phyloP scores from a whole-genome alignment of 2,113 vertebrate genomes.

The Pogonocichla stellata region DNA sequence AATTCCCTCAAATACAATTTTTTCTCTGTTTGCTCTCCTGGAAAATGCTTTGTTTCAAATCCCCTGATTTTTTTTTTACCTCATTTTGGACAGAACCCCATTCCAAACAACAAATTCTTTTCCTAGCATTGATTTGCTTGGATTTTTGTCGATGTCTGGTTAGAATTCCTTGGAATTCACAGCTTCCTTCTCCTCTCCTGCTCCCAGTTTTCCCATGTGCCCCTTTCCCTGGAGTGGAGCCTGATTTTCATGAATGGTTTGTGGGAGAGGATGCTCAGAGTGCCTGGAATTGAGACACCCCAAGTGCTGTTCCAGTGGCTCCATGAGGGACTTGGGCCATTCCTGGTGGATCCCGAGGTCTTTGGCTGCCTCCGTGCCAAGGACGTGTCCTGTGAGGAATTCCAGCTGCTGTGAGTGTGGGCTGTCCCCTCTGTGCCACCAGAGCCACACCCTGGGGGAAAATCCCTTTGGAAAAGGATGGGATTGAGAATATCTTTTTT shows the following conservation, averaged over 20 bases:
- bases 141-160: not conserved
- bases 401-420: constrained; percentile 40
- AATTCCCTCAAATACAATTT: not conserved
- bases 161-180: not conserved
- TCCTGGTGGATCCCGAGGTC: not conserved
- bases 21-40: not conserved
- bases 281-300: not conserved
- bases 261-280: constrained; percentile 20
- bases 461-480: not conserved
- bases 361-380: constrained; percentile 33
- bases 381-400: not conserved
- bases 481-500: not conserved
- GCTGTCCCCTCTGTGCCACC: not conserved
- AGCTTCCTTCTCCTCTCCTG: not conserved
- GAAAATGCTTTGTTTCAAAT: not conserved
- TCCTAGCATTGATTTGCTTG: rapidly evolving
- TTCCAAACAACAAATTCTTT: not conserved
- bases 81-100: not conserved
- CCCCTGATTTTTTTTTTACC: not conserved
- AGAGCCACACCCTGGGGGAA: rapidly evolving
- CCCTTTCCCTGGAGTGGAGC: constrained; percentile 10
- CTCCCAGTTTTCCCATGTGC: not conserved
- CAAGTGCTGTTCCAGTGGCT: not conserved
- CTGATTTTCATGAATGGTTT: constrained; percentile 1
- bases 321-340: not conserved